phyloP scores from a whole-genome alignment of 2,888 invertebrate genomes.

The Neocrepidodera transversa region DNA sequence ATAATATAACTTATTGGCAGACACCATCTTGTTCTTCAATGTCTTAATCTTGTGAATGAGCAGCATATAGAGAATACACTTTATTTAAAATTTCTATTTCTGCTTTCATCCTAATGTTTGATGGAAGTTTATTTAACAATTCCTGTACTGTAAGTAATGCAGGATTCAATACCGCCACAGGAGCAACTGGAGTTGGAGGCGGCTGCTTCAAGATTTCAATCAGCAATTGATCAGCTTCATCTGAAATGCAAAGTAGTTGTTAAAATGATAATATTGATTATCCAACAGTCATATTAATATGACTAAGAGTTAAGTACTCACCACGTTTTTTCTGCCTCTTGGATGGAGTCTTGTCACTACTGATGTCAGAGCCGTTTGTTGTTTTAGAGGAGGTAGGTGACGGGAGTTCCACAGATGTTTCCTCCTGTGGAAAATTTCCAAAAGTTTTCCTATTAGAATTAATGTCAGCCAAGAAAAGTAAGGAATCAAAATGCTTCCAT shows the following conservation, averaged over 20 bases:
- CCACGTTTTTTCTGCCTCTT: not conserved
- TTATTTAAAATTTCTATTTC: constrained; percentile 7
- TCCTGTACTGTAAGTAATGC: not conserved
- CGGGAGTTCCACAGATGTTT: not conserved
- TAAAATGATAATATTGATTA: not conserved
- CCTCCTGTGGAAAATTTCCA: not conserved
- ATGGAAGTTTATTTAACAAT: not conserved
- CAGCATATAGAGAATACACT: not conserved
- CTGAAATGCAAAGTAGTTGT: not conserved
- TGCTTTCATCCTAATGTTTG: not conserved
- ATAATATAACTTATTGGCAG: not conserved
- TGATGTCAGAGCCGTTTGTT: not conserved
- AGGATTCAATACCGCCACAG: not conserved
- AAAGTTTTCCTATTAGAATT: not conserved
- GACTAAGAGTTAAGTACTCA: not conserved
- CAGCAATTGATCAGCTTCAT: constrained; percentile 1
- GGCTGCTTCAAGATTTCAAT: not conserved
- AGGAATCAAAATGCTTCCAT: too few relatives aligned
- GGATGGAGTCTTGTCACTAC: not conserved
- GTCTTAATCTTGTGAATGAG: not conserved
- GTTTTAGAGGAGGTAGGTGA: not conserved
- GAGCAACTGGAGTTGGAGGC: not conserved
- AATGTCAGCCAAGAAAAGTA: not conserved
- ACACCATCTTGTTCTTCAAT: not conserved
- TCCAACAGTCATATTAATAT: too few relatives aligned